These are phyloP conservation scores for Heliconius melpomene DNA, from an alignment of 1,140 invertebrate species.

Conservation along the genomic window DNA sequence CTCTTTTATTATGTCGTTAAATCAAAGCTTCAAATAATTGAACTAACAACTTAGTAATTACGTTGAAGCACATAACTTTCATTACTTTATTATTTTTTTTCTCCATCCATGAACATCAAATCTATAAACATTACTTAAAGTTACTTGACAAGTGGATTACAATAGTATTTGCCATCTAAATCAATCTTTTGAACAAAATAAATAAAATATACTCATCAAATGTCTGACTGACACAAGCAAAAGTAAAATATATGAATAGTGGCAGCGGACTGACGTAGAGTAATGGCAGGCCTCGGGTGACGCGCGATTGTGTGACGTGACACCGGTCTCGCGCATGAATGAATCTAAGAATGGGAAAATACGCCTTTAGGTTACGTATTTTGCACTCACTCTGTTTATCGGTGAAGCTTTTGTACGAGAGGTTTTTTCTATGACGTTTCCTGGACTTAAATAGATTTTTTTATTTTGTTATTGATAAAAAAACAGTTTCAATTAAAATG, in stretches of 20 bases:
- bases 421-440: background rate
- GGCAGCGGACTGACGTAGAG: conserved; percentile 24
- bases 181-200: background rate
- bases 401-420: background rate
- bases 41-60: too few relatives aligned
- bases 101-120: background rate
- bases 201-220: conserved; percentile 12
- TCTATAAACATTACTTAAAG: background rate
- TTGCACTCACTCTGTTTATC: background rate
- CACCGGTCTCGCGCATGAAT: conserved; percentile 19
- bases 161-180: background rate
- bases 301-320: conserved; percentile 24
- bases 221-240: background rate
- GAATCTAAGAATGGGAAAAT: conserved; percentile 20
- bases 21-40: too few relatives aligned
- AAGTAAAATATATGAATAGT: conserved; percentile 20
- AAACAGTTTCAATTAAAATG: too few relatives aligned
- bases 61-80: too few relatives aligned
- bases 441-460: background rate
- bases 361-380: conserved; percentile 4
- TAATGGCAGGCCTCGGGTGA: conserved; percentile 21
- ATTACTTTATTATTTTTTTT: too few relatives aligned
- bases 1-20: too few relatives aligned
- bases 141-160: background rate
- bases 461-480: background rate